Conservation (phyloP, 1,140 invertebrate genomes). For the Geopemphigus sp. region DNA sequence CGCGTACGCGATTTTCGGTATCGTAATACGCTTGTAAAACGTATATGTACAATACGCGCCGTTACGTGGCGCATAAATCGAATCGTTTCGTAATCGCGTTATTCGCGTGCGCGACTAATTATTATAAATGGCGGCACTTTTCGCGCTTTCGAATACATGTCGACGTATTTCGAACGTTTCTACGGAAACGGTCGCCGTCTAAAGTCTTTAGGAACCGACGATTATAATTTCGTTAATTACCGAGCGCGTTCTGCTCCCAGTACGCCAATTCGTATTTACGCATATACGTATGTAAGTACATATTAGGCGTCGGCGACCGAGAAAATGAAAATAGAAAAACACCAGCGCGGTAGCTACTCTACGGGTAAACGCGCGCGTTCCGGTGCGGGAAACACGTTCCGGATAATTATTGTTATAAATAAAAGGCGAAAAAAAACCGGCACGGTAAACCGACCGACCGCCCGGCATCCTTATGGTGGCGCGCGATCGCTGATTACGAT, state of each 20-base stretch:
- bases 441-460: slow-evolving; percentile 15
- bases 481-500: slow-evolving; percentile 27
- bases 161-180: background rate
- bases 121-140: background rate
- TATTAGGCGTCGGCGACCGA: too few relatives aligned
- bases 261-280: too few relatives aligned
- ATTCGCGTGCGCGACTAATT: background rate
- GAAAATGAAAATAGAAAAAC: too few relatives aligned
- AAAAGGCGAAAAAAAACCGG: background rate
- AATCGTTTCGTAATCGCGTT: background rate
- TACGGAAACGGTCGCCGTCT: background rate
- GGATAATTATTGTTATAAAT: background rate
- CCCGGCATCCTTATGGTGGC: background rate
- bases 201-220: background rate
- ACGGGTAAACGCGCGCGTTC: too few relatives aligned
- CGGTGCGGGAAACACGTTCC: too few relatives aligned
- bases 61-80: background rate
- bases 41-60: too few relatives aligned
- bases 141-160: background rate
- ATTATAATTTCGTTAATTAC: background rate
- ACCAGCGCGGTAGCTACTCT: too few relatives aligned
- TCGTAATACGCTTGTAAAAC: too few relatives aligned
- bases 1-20: too few relatives aligned
- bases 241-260: too few relatives aligned
- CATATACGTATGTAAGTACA: too few relatives aligned